Evolutionary conservation across 2,113 vertebrate species (phyloP).

Genomic region (Rousettus leschenaultii): DNA sequence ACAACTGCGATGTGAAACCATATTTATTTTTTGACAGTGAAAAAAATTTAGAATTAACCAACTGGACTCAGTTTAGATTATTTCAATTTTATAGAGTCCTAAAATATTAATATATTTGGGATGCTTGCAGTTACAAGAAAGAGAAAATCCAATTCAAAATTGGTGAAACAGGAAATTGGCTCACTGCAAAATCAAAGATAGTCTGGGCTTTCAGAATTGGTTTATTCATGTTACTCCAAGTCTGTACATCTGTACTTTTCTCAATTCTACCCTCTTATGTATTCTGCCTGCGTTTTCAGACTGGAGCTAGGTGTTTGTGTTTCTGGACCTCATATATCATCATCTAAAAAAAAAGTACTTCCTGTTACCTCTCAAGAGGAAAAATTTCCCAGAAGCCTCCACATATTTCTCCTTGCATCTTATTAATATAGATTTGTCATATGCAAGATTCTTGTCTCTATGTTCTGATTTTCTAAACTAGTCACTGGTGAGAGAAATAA

Average conservation of each 20-base stretch:
- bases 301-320: not conserved
- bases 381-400: not conserved
- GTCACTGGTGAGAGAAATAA: not conserved
- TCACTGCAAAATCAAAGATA: not conserved
- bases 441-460: not conserved
- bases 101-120: not conserved
- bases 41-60: too few species aligned
- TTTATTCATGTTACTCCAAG: not conserved
- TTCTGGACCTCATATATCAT: not conserved
- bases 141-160: not conserved
- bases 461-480: not conserved
- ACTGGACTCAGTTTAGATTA: too few species aligned
- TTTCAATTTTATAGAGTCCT: not conserved
- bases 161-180: not conserved
- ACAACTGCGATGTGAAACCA: not conserved
- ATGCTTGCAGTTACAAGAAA: not conserved
- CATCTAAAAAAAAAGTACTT: not conserved
- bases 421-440: not conserved
- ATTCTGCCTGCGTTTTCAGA: not conserved
- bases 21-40: not conserved
- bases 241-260: not conserved
- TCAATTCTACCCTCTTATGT: not conserved
- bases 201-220: not conserved
- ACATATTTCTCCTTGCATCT: not conserved
- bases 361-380: not conserved